Evolutionary conservation across 1,140 invertebrate species (phyloP).

Genomic region (Drosophila tani): DNA sequence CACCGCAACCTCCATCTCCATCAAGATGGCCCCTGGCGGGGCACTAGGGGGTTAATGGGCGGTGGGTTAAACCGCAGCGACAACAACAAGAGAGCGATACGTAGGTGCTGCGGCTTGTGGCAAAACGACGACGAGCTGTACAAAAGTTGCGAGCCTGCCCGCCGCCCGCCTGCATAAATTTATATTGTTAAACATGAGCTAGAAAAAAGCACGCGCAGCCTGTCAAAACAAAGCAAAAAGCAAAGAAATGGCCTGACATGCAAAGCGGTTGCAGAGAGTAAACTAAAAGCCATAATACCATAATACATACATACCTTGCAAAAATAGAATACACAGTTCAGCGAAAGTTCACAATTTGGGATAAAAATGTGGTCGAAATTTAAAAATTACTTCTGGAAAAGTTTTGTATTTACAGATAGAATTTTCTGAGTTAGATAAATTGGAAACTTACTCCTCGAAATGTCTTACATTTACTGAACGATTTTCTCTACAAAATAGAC

Average conservation of each 20-base stretch:
- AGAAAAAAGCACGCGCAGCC: slow-evolving; percentile 77
- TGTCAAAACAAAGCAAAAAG: slow-evolving; percentile 58
- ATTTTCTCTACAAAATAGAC: too few relatives aligned
- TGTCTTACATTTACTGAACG: too few relatives aligned
- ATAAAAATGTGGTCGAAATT: background rate
- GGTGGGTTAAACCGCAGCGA: slow-evolving; percentile 52
- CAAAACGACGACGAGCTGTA: slow-evolving; percentile 38
- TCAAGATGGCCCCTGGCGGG: slow-evolving; percentile 21
- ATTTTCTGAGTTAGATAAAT: background rate
- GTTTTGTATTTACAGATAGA: background rate
- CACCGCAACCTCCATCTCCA: slow-evolving; percentile 46
- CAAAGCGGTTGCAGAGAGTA: slow-evolving; percentile 22
- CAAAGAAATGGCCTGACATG: slow-evolving; percentile 60
- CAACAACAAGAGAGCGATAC: slow-evolving; percentile 50
- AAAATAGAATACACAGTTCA: slow-evolving; percentile 15
- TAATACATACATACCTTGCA: slow-evolving; percentile 20
- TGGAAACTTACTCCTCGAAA: background rate
- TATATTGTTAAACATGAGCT: slow-evolving; percentile 80
- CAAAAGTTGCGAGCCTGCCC: slow-evolving; percentile 49
- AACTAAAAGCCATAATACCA: slow-evolving; percentile 14
- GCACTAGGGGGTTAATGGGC: slow-evolving; percentile 20
- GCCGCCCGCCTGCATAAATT: slow-evolving; percentile 66
- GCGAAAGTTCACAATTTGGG: slow-evolving; percentile 6
- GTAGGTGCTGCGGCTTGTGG: slow-evolving; percentile 70
- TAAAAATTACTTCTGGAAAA: background rate